Base-by-base conservation (phyloP, 2,888 invertebrate genomes). In the Pachycephus smyrnensis region DNA sequence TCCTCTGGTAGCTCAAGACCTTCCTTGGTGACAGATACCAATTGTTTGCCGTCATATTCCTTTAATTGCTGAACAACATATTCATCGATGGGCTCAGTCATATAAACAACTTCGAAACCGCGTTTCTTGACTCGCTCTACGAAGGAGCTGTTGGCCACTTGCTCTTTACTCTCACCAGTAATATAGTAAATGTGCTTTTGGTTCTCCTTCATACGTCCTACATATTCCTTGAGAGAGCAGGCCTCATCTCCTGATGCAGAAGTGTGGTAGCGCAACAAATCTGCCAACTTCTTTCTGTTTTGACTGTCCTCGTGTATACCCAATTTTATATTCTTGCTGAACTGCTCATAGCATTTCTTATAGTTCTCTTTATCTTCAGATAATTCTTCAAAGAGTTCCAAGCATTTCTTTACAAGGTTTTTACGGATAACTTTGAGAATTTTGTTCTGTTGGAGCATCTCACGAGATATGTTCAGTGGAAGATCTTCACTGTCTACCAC, bases 201-300 rank as follows among this genome's bases (percentile, higher is more conserved):
- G 87, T 93, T 94, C 84, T 94, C 94, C 92, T 95, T 95, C 95
- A 95, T 95, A 76, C 95, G 92, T 11, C 93, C 92, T 12, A 94
- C 94, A 88, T 95, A 95, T 55, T 95, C 95, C 88, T 94, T 94
- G 73, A 95, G 89, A 23, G 94, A 93, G 83, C 93, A 93, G 86
- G 92, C 85, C 82, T 95, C 95, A 84, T 95, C 95, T 12, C 94
- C 94, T 79, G 97, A 97, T 4, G 97, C 96, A 0, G 98, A 98
- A 30, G 98, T 97, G 93, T 96, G 94, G 94, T 96, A 99, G 83
- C 98, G 95, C 75, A 99, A 94, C 82, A 94, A 92, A 86, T 98
- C 98, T 30, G 88, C 79, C 78, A 95, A 86, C 89, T 95, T 95
- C 92, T 94, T 94, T 69, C 95, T 91, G 92, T 95, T 95, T 78